Percentiles rank a stretch among this genome's conserved stretches.
Evolutionary conservation across 1,140 invertebrate genomes (phyloP).

Genomic region (Bombus sylvicola): DNA sequence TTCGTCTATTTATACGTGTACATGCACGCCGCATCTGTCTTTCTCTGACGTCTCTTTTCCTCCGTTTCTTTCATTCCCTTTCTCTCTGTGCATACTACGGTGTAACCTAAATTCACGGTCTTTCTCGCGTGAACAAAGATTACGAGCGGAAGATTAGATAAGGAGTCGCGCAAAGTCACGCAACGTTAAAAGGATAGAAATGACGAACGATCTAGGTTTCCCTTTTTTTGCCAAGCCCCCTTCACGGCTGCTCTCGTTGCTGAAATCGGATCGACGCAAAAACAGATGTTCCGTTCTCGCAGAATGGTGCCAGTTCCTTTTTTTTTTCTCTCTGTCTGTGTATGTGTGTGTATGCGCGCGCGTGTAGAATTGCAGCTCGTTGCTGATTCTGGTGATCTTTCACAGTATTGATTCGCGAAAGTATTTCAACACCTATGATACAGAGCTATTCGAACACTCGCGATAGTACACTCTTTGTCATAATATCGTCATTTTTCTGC

Average conservation of each 20-base stretch:
- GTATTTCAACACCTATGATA: too few relatives aligned
- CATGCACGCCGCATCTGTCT: background rate
- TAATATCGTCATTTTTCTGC: too few relatives aligned
- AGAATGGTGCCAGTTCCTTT: background rate
- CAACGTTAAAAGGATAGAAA: background rate
- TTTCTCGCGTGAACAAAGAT: constrained; percentile 27
- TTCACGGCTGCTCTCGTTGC: background rate
- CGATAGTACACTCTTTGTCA: too few relatives aligned
- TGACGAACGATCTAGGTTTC: background rate
- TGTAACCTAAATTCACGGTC: constrained; percentile 47
- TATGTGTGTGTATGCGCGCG: too few relatives aligned
- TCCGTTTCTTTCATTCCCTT: background rate
- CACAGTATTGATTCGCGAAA: too few relatives aligned
- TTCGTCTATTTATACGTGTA: constrained; percentile 58
- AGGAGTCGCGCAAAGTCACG: background rate
- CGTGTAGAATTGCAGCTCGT: too few relatives aligned
- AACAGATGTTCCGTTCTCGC: background rate
- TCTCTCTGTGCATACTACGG: background rate
- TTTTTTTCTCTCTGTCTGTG: too few relatives aligned
- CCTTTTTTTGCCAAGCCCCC: background rate
- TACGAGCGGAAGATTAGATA: background rate
- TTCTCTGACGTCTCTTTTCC: background rate
- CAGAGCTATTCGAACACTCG: too few relatives aligned
- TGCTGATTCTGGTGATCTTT: too few relatives aligned
- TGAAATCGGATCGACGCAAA: background rate